Conservation (phyloP, 35 echinoderm and acorn worm genomes). For the Eucidaris tribuloides region DNA sequence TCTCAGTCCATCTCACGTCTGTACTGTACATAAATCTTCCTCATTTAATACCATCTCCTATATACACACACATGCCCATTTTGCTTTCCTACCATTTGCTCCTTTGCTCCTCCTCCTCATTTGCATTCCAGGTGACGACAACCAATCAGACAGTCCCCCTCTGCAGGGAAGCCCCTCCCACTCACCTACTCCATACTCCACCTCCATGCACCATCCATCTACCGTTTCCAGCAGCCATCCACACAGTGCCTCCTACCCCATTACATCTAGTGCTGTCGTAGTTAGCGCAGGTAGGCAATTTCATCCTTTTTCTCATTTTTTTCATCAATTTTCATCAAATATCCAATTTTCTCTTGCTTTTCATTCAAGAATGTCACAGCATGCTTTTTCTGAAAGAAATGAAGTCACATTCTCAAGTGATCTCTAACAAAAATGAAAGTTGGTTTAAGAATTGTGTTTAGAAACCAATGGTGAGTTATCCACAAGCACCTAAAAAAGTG, state of each 20-base stretch:
- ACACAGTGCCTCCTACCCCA: constrained; percentile 3
- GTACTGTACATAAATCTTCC: not conserved
- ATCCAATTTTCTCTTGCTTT: no score
- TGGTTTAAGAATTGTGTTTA: no score
- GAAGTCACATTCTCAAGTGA: no score
- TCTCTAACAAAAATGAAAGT: no score
- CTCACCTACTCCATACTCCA: constrained; percentile 8
- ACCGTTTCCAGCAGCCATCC: not conserved
- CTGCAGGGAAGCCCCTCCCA: constrained; percentile 20
- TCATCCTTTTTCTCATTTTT: no score
- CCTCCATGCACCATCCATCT: constrained; percentile 30
- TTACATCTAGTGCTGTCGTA: constrained; percentile 12
- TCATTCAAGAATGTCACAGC: no score
- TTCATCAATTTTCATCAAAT: no score
- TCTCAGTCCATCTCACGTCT: no score
- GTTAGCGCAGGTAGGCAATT: constrained; percentile 26
- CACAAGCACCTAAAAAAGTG: no score
- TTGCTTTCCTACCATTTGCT: constrained; percentile 8
- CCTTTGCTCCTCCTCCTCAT: constrained; percentile 14
- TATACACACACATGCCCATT: not conserved
- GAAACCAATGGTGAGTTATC: no score
- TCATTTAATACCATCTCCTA: not conserved
- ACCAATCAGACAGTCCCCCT: constrained; percentile 26
- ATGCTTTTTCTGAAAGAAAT: no score
- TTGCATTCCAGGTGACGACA: constrained; percentile 30